These are phyloP conservation scores for Formicarius rufipectus DNA, from an alignment of 2,113 vertebrate genomes.

Conservation along the genomic window DNA sequence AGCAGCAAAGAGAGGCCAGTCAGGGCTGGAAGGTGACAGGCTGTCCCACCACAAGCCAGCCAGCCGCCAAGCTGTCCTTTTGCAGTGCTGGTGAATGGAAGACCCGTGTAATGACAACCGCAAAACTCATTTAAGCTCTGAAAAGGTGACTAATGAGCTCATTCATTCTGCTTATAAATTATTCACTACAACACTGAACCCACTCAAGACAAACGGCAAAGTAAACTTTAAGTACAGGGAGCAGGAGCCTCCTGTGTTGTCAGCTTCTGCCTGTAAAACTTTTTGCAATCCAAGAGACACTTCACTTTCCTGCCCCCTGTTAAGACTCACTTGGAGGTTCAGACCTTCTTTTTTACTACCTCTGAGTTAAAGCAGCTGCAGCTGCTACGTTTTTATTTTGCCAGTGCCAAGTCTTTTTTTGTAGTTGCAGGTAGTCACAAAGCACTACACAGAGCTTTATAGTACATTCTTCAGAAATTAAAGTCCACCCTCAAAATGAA, in stretches of 20 bases:
- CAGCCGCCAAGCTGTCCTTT: slow-evolving; percentile 64
- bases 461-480: slow-evolving; percentile 71
- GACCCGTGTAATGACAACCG: slow-evolving; percentile 74
- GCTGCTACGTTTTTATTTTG: slow-evolving; percentile 70
- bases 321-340: slow-evolving; percentile 25
- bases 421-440: slow-evolving; percentile 64
- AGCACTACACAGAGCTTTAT: slow-evolving; percentile 68
- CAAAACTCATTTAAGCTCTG: slow-evolving; percentile 81
- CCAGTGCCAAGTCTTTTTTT: slow-evolving; percentile 25
- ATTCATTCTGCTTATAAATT: slow-evolving; percentile 82
- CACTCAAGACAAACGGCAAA: slow-evolving; percentile 72
- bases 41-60: slow-evolving; percentile 53
- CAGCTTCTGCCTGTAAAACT: slow-evolving; percentile 25
- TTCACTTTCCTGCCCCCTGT: slow-evolving; percentile 19
- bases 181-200: slow-evolving; percentile 77
- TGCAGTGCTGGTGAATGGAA: slow-evolving; percentile 58
- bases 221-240: slow-evolving; percentile 79
- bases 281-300: slow-evolving; percentile 18
- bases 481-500: slow-evolving; percentile 72
- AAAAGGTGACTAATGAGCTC: slow-evolving; percentile 85
- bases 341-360: slow-evolving; percentile 45
- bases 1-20: slow-evolving; percentile 35
- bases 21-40: slow-evolving; percentile 25
- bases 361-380: slow-evolving; percentile 69
- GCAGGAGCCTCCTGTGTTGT: neutral